Base-by-base conservation (phyloP, 1,140 invertebrate species). In the Hormaphis cornu region DNA sequence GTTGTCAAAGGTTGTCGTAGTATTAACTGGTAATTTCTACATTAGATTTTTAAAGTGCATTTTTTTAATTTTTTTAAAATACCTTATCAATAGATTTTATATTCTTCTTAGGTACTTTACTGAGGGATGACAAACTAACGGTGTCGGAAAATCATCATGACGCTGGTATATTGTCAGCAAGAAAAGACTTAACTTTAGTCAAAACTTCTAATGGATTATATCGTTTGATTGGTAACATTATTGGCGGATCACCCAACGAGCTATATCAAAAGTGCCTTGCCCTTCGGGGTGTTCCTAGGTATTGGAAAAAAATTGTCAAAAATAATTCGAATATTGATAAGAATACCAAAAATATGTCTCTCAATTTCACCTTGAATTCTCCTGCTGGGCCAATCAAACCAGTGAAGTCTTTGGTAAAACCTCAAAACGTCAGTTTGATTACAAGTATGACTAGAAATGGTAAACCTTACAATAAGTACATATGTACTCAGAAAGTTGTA, bases 1-100 rank as follows among this genome's bases (percentile, higher is more conserved):
- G 16, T 28, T n/a, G 22, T 26, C 40, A 18, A 59, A 42, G 42
- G 3, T 3, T 28, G 12, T 22, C 22, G 3, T 66, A 33, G 14
- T 66, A 33, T 33, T 66, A 48, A 30, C 61, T n/a, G 61, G 61
- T 66, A 66, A 66, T 48, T 9, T 12, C n/a, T n/a, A n/a, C n/a
- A 30, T 48, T n/a, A 30, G 26, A 24, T 5, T 26, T 50, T 50
- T 12, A 26, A 24, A 14, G n/a, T 50, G n/a, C n/a, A n/a, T 50
- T 20, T 33, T 9, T 33, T 33, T 33, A 33, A 9, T 33, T 6
- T 33, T 33, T 33, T 33, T 33, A 6, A 33, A 33, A 6, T 6
- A 33, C 9, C 0, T 44, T 7, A 42, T n/a, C 40, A 42, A 10
- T 24, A 48, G 22, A 5, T 26, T 26, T 50, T 26, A 50, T 26